Evolutionary conservation across 1,140 invertebrate genomes (phyloP).

Genomic region (Ylistrum balloti): DNA sequence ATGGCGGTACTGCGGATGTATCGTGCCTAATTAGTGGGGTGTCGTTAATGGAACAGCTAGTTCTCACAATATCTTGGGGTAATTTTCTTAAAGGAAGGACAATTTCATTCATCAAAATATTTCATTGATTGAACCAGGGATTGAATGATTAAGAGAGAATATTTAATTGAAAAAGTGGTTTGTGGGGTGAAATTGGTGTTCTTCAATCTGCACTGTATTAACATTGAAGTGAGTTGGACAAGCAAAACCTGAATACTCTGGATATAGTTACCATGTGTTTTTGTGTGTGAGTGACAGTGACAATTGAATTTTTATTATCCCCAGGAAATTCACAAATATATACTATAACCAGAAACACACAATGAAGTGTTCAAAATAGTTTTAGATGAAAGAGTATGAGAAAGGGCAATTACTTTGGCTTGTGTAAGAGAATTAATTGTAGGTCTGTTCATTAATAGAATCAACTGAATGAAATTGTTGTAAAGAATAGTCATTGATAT

Average conservation of each 20-base stretch:
- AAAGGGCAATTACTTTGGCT: too few relatives aligned
- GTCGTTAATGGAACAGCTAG: not conserved
- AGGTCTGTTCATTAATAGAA: too few relatives aligned
- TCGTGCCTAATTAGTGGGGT: not conserved
- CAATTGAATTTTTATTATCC: too few relatives aligned
- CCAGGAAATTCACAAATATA: too few relatives aligned
- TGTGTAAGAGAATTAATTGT: too few relatives aligned
- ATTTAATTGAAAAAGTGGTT: not conserved
- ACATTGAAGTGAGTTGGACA: not conserved
- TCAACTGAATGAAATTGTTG: too few relatives aligned
- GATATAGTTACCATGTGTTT: too few relatives aligned
- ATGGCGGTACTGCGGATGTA: not conserved
- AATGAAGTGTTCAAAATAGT: too few relatives aligned
- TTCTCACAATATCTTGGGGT: not conserved
- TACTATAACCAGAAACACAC: too few relatives aligned
- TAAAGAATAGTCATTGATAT: too few relatives aligned
- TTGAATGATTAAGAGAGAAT: not conserved
- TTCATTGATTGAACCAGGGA: not conserved
- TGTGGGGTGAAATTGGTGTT: not conserved
- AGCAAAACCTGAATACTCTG: not conserved
- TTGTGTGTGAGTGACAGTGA: too few relatives aligned
- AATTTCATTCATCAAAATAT: not conserved
- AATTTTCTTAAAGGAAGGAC: not conserved
- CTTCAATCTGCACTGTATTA: not conserved
- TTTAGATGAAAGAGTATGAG: too few relatives aligned